A percentile compares a stretch with the other conserved stretches of the same genome.
Conservation (phyloP, 2,888 invertebrate genomes). For the Tipula confusa region DNA sequence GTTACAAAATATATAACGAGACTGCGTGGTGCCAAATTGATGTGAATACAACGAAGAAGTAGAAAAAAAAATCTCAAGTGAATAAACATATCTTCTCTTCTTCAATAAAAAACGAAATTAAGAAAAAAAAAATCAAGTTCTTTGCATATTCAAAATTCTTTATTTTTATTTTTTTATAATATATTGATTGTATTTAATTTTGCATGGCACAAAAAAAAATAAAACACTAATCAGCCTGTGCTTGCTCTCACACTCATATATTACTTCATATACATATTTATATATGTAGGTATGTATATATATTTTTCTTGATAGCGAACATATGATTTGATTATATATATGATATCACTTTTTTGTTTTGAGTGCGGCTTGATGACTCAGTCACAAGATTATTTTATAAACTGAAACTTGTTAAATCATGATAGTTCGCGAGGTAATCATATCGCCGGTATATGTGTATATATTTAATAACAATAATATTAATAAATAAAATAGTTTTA, state of each 20-base stretch:
- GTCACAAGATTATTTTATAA: neutral
- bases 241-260: neutral
- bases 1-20: conserved; percentile 25
- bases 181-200: neutral
- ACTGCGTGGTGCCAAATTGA: neutral
- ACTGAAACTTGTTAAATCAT: neutral
- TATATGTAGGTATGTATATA: neutral
- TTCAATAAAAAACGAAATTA: conserved; percentile 5
- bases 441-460: neutral
- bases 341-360: neutral
- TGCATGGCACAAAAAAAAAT: neutral
- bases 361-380: neutral
- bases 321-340: conserved; percentile 8
- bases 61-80: conserved; percentile 15
- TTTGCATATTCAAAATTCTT: neutral
- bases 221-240: neutral
- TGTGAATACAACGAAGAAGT: conserved; percentile 8
- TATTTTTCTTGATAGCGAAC: neutral
- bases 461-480: neutral
- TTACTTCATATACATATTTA: neutral
- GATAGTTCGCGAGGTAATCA: neutral
- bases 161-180: neutral
- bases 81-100: conserved; percentile 1
- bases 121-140: conserved; percentile 21
- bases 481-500: neutral